A percentile compares a stretch with the other conserved stretches of the same genome.
Evolutionary conservation across 2,888 invertebrate species (phyloP).

Genomic region (Epirrhoe alternata): DNA sequence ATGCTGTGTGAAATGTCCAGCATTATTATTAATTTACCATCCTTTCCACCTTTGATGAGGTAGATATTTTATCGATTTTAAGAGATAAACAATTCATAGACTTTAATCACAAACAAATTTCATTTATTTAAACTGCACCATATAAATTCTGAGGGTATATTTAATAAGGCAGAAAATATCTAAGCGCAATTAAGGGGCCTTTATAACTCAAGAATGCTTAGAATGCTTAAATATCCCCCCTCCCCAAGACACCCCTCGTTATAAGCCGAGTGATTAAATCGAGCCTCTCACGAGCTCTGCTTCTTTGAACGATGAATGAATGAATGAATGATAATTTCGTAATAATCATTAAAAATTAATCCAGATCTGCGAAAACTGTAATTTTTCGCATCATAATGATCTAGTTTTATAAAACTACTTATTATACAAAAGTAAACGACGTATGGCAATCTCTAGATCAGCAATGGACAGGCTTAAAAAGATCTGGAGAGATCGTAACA

Average conservation of each 20-base stretch:
- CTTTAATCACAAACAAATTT: conserved; percentile 10
- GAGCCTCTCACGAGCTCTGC: conserved; percentile 74
- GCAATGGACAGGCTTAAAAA: too few species aligned
- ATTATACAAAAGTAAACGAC: too few species aligned
- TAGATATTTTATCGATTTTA: background rate
- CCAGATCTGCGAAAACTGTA: conserved; percentile 61
- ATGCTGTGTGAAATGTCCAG: too few species aligned
- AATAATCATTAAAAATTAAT: conserved; percentile 83
- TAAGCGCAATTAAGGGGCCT: conserved; percentile 71
- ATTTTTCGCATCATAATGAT: conserved; percentile 37
- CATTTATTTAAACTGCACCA: conserved; percentile 52
- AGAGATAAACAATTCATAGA: conserved; percentile 3
- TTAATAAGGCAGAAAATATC: conserved; percentile 76
- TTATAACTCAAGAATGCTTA: conserved; percentile 79
- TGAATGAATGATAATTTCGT: conserved; percentile 64
- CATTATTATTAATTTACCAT: too few species aligned
- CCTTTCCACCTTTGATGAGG: background rate
- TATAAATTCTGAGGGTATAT: conserved; percentile 66
- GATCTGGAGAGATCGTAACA: too few species aligned
- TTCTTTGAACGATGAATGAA: too few species aligned
- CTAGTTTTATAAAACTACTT: too few species aligned
- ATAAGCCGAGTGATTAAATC: conserved; percentile 78
- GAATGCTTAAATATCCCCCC: conserved; percentile 71
- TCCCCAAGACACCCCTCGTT: conserved; percentile 60
- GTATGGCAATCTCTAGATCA: too few species aligned